Percentiles rank a stretch among this genome's conserved stretches.
Conservation (phyloP, 2,113 vertebrate genomes). For the Boleophthalmus pectinirostris region DNA sequence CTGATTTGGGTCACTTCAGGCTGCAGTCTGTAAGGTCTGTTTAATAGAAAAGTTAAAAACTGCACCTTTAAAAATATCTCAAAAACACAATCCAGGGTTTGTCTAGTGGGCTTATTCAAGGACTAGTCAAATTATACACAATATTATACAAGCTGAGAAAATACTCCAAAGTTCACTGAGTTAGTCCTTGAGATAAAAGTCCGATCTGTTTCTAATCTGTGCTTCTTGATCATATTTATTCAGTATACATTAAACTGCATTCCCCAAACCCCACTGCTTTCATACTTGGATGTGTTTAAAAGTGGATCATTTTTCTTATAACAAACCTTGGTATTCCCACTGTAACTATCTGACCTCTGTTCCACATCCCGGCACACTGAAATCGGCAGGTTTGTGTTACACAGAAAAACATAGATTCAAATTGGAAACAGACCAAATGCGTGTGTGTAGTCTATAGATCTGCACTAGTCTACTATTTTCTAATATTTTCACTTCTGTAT, state of each 20-base stretch:
- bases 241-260: conserved; percentile 13
- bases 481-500: no score
- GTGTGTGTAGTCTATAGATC: not conserved
- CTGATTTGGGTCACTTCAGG: no score
- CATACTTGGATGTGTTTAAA: conserved; percentile 15
- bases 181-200: no score
- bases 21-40: no score
- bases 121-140: no score
- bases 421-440: conserved; percentile 12
- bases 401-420: conserved; percentile 40
- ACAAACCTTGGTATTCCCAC: conserved; percentile 40
- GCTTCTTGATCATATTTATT: conserved; percentile 2
- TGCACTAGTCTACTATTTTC: no score
- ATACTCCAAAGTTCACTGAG: no score
- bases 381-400: conserved; percentile 52
- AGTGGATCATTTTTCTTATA: conserved; percentile 42
- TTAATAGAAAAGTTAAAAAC: no score
- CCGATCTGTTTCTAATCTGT: not conserved
- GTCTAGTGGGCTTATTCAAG: no score
- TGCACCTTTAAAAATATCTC: no score
- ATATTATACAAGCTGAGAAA: no score
- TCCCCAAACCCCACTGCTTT: conserved; percentile 4
- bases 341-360: conserved; percentile 33
- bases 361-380: conserved; percentile 53
- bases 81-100: no score